phyloP scores from a whole-genome alignment of 1,140 invertebrate species.

The Papilio machaon region DNA sequence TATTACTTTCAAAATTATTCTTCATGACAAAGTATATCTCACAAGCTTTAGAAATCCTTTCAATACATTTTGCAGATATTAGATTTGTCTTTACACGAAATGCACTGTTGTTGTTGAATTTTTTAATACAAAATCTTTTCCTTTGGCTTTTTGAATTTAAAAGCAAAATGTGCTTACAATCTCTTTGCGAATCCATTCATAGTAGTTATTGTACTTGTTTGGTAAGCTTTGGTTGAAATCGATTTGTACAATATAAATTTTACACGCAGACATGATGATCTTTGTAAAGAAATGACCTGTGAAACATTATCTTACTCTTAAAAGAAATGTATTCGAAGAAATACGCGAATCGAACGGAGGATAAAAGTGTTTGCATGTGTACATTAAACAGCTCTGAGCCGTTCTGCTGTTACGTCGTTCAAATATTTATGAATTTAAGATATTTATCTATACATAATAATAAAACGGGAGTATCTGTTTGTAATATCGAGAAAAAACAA shows the following conservation, averaged over 20 bases:
- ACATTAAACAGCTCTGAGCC: neutral
- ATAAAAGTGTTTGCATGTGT: neutral
- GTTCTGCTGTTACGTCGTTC: neutral
- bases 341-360: neutral
- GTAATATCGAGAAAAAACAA: no score
- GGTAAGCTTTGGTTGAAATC: no score
- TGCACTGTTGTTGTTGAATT: neutral
- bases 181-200: neutral
- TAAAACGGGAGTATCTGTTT: no score
- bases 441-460: no score
- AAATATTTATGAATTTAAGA: neutral
- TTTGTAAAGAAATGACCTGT: neutral
- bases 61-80: neutral
- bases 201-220: neutral
- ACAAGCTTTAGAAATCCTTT: neutral
- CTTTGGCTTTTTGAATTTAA: neutral
- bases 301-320: neutral
- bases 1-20: neutral
- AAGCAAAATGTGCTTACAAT: neutral
- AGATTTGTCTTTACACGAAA: neutral
- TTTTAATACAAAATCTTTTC: neutral
- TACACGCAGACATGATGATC: neutral
- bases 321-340: neutral
- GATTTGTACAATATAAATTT: no score
- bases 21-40: neutral